Conservation (phyloP, 2,888 invertebrate genomes). For the Acheta domesticus region DNA sequence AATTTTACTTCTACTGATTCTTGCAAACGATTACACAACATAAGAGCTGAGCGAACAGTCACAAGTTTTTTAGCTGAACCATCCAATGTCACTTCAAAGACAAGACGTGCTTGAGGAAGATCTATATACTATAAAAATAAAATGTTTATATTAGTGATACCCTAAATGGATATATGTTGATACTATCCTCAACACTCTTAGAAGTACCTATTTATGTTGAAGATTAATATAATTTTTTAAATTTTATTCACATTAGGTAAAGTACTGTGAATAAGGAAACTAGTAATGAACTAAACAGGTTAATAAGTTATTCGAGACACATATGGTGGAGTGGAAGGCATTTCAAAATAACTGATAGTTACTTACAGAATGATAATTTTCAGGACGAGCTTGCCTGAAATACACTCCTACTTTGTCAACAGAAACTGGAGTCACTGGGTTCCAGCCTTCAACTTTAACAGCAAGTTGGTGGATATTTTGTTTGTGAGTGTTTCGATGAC, state of each 20-base stretch:
- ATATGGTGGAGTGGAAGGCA: no score
- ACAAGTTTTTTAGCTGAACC: conserved; percentile 92
- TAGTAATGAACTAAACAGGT: no score
- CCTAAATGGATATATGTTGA: no score
- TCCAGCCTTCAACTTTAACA: conserved; percentile 88
- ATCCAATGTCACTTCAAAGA: conserved; percentile 87
- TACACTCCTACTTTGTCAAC: conserved; percentile 94
- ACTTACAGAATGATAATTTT: conserved; percentile 37
- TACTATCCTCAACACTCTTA: no score
- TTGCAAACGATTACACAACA: conserved; percentile 71
- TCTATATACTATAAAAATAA: conserved; percentile 35
- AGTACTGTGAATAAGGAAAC: no score
- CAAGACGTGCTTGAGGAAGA: conserved; percentile 66
- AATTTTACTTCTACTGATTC: conserved; percentile 70
- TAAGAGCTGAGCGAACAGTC: conserved; percentile 85
- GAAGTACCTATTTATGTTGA: no score
- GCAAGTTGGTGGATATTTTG: conserved; percentile 81
- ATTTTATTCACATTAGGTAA: no score
- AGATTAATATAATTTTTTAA: neutral
- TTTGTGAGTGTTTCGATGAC: conserved; percentile 71
- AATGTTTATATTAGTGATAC: neutral
- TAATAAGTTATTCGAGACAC: neutral
- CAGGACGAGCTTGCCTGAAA: conserved; percentile 65
- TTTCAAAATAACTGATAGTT: neutral
- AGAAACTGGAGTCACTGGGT: conserved; percentile 79